phyloP scores from a whole-genome alignment of 2,888 invertebrate species.

The Leptinotarsa haldemani region DNA sequence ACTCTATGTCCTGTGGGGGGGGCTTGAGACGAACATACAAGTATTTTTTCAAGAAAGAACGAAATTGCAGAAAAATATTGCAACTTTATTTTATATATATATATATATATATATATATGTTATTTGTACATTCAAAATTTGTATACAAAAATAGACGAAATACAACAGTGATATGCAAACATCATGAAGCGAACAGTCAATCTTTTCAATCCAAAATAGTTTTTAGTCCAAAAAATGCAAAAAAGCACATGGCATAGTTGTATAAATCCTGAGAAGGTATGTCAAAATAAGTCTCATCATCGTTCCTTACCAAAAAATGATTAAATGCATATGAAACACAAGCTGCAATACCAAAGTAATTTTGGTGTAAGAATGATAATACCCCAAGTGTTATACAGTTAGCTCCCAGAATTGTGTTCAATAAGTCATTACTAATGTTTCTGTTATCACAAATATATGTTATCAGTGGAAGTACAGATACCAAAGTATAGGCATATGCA shows the following conservation, averaged over 20 bases:
- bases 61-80: constrained; percentile 24
- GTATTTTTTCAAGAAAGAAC: neutral
- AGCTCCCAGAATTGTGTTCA: constrained; percentile 53
- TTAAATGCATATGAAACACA: constrained; percentile 58
- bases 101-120: constrained; percentile 32
- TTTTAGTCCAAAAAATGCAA: constrained; percentile 59
- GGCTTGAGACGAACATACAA: too few species aligned
- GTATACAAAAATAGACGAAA: constrained; percentile 47
- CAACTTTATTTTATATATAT: constrained; percentile 32
- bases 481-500: constrained; percentile 43
- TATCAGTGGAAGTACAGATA: constrained; percentile 54
- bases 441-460: constrained; percentile 49
- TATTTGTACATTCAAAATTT: constrained; percentile 39
- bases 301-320: constrained; percentile 57
- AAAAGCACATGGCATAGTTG: constrained; percentile 64
- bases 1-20: too few species aligned
- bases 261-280: constrained; percentile 62
- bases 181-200: constrained; percentile 41
- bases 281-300: constrained; percentile 54
- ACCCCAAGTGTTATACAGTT: constrained; percentile 53
- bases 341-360: constrained; percentile 58
- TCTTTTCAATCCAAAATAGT: constrained; percentile 47
- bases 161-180: constrained; percentile 42
- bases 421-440: constrained; percentile 49
- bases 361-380: constrained; percentile 56